phyloP scores from a whole-genome alignment of 2,888 invertebrate species.

The Tetragnatha montana region DNA sequence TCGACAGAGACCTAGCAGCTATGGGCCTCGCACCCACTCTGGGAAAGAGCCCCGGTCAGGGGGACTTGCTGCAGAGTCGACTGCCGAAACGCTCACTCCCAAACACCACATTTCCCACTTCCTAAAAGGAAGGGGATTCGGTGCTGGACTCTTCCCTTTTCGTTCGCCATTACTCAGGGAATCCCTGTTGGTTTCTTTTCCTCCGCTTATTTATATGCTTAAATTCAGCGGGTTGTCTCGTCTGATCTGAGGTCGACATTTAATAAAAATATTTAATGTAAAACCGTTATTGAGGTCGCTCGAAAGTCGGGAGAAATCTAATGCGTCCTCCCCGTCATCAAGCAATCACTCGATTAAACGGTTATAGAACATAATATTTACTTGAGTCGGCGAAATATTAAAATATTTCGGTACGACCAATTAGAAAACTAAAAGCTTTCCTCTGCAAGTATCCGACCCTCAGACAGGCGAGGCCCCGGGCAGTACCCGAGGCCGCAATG shows the following conservation, averaged over 20 bases:
- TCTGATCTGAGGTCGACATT: conserved; percentile 72
- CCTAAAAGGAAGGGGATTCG: not conserved
- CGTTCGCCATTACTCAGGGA: conserved; percentile 79
- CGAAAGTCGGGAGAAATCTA: too few relatives aligned
- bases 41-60: conserved; percentile 30
- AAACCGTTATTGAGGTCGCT: too few relatives aligned
- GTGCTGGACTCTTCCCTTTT: conserved; percentile 7
- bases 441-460: conserved; percentile 74
- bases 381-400: too few relatives aligned
- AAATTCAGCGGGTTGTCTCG: conserved; percentile 79
- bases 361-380: too few relatives aligned
- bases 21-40: conserved; percentile 1
- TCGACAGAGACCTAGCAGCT: not conserved
- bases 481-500: conserved; percentile 75
- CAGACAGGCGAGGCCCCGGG: conserved; percentile 18
- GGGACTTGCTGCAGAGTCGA: conserved; percentile 42
- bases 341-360: too few relatives aligned
- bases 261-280: too few relatives aligned
- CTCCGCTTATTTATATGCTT: conserved; percentile 84
- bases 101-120: too few relatives aligned
- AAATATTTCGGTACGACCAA: too few relatives aligned
- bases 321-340: too few relatives aligned
- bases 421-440: too few relatives aligned
- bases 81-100: too few relatives aligned
- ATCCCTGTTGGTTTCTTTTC: conserved; percentile 83